Evolutionary conservation across 2,888 invertebrate genomes (phyloP), one percentile per base, ranked within the genome.

Genomic region (Deroplatys truncata): DNA sequence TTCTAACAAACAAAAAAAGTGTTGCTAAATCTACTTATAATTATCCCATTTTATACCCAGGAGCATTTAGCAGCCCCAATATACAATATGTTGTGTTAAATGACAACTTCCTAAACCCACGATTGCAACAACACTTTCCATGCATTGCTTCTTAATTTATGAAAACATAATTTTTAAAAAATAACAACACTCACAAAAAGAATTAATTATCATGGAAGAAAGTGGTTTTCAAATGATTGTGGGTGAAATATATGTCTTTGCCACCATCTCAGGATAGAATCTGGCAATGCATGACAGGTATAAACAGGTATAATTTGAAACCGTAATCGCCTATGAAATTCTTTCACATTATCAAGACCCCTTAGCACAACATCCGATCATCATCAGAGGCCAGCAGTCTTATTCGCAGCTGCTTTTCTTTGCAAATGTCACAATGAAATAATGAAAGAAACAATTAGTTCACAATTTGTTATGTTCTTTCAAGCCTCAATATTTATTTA

Each of bases 21-120:
- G 31, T 82, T 82, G n/a, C 87, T 87, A 87, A 31, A 83, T 43
- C 87, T 87, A 87, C 87, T 87, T 83, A 87, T 87, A 85, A 83
- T 87, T 43, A n/a, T 29, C 87, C 87, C 87, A 87, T 83, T 87
- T 87, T 87, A 82, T 82, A 87, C 28, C 87, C 87, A 82, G 83
- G 87, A 87, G 87, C 87, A 87, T 25, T 49, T 72, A 83, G 15
- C 28, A 82, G 87, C 87, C 56, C 87, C 83, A n/a, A 82, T 87
- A 82, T 87, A 87, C 83, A 35, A 31, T 29, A 31, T 82, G 28
- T 86, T 82, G 35, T 72, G 35, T 87, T 87, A 87, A 87, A 87
- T 87, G 72, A 87, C 87, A 83, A 10, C 35, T 25, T 87, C 87
- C 87, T 87, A 87, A 87, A 87, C 87, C 86, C 87, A 87, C 87